These are phyloP conservation scores for Crenuchus spilurus DNA, from an alignment of 2,797 vertebrate species.

Conservation along the genomic window DNA sequence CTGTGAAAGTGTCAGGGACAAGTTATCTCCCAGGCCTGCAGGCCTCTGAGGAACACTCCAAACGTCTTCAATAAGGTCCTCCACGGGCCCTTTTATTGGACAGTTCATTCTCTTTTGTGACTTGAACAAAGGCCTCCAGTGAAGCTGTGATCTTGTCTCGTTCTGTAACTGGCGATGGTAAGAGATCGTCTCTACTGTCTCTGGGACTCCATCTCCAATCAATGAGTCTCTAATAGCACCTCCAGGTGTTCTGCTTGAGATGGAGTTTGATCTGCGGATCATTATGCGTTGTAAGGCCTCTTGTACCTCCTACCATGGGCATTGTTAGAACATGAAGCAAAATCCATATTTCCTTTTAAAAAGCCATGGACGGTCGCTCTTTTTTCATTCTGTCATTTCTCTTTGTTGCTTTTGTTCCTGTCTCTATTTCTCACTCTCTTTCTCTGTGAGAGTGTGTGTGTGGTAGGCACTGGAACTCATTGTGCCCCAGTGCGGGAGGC, in stretches of 20 bases:
- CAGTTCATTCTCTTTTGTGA: constrained; percentile 18
- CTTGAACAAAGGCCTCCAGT: constrained; percentile 24
- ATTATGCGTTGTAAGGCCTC: constrained; percentile 28
- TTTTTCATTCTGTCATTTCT: constrained; percentile 22
- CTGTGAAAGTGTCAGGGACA: neutral
- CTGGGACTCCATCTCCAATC: constrained; percentile 39
- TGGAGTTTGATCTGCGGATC: constrained; percentile 41
- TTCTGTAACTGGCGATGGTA: neutral
- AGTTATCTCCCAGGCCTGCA: neutral
- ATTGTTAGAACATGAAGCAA: constrained; percentile 43
- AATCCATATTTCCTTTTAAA: constrained; percentile 49
- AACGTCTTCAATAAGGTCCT: constrained; percentile 1
- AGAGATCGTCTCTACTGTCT: constrained; percentile 19
- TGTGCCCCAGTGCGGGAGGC: neutral
- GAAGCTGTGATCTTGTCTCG: constrained; percentile 23
- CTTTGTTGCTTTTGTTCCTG: constrained; percentile 25
- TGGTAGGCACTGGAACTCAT: neutral
- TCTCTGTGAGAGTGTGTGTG: neutral
- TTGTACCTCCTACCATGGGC: constrained; percentile 43
- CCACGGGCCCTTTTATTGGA: neutral
- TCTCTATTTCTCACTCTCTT: neutral
- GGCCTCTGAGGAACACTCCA: constrained; percentile 4
- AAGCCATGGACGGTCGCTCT: constrained; percentile 9
- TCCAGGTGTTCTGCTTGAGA: constrained; percentile 46
- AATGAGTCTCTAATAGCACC: constrained; percentile 42